Base-by-base conservation (phyloP, 2,888 invertebrate species). In the Sclerodermus sp. region DNA sequence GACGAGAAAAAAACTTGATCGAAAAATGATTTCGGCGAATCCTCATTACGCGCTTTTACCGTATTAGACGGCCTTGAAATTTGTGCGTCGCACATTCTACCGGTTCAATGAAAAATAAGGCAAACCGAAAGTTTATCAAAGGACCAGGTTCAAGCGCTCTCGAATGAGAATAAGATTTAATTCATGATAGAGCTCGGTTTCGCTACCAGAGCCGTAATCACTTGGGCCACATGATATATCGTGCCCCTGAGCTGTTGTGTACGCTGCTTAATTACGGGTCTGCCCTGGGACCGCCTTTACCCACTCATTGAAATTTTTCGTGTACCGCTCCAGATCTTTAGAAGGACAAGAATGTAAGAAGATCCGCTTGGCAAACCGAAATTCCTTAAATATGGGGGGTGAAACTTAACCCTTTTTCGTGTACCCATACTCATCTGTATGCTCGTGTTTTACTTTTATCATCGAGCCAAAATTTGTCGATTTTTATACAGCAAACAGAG, bases 141-240 rank as follows among this genome's bases (percentile, higher is more conserved):
- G n/a, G n/a, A n/a, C n/a, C n/a, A n/a, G n/a, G n/a, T n/a, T 23
- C 23, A 8, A 5, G 3, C 23, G 8, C 23, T 8, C 23, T 23
- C 36, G 42, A 61, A 60, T 55, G 54, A 59, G 67, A 67, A 55
- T 61, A 53, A 70, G 69, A 70, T 70, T 67, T 61, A 60, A 67
- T 70, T 66, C 64, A 47, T 64, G 69, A 70, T 70, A 70, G 57
- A 57, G 47, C 39, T 55, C 42, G 47, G 50, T 62, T 62, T 59
- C 47, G 57, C 60, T 66, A 63, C 63, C 56, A 53, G 47, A 51
- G 49, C 57, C 59, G 49, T 64, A 66, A 66, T 65, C 66, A 55
- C 53, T 56, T 45, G 59, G 59, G 51, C 59, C 55, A 47, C 51
- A 52, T 61, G 66, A 65, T 65, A 60, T 63, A 64, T 66, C 53